These are phyloP conservation scores for Triops longicaudatus DNA, from an alignment of 1,140 invertebrate genomes.

Conservation along the genomic window DNA sequence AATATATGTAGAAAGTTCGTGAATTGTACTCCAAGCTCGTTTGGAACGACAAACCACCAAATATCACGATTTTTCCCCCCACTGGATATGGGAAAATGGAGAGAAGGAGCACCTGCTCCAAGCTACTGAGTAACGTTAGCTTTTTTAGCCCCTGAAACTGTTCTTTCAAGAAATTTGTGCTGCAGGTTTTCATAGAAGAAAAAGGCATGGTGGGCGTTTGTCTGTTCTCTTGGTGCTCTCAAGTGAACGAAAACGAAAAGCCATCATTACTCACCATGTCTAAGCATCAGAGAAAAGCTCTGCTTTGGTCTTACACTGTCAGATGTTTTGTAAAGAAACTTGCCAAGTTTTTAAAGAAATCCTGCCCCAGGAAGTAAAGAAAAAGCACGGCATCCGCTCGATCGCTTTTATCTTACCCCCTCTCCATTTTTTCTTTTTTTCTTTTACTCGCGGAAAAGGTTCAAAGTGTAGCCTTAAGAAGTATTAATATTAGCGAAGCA, in stretches of 20 bases:
- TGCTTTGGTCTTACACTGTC: not conserved
- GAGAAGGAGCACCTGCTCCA: not conserved
- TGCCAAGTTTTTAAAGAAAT: not conserved
- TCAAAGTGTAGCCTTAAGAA: not conserved
- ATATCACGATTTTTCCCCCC: not conserved
- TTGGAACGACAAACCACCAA: not conserved
- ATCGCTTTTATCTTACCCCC: not conserved
- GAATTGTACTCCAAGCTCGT: not conserved
- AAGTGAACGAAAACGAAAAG: conserved; percentile 2
- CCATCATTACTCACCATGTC: conserved; percentile 14
- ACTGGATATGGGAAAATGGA: not conserved
- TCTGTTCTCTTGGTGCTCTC: conserved; percentile 2
- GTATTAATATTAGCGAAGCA: not conserved
- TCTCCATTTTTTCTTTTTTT: not conserved
- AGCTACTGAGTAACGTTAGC: not conserved
- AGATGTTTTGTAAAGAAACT: conserved; percentile 4
- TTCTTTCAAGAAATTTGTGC: not conserved
- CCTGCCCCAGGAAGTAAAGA: not conserved
- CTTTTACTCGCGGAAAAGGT: not conserved
- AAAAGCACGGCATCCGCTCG: not conserved
- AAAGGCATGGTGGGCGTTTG: not conserved
- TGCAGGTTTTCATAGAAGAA: not conserved
- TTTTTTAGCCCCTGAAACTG: not conserved
- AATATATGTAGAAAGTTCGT: not conserved
- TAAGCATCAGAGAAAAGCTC: conserved; percentile 15